phyloP scores from a whole-genome alignment of 1,140 invertebrate species.

The Melipona quadrifasciata region DNA sequence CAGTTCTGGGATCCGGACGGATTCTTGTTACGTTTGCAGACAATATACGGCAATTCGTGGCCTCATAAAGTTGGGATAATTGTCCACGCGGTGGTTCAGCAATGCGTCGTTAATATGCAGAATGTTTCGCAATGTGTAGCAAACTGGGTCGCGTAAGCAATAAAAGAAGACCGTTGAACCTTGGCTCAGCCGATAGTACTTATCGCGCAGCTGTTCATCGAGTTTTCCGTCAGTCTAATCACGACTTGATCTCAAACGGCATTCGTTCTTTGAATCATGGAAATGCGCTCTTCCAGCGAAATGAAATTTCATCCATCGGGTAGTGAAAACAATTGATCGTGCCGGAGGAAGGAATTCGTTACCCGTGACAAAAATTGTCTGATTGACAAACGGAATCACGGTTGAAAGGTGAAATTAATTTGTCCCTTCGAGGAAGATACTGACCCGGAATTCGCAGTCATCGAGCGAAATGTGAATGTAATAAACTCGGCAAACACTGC shows the following conservation, averaged over 20 bases:
- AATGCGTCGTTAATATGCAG: not conserved
- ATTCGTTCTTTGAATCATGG: too few relatives aligned
- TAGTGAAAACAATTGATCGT: not conserved
- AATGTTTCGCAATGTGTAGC: not conserved
- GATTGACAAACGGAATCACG: not conserved
- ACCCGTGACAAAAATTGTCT: not conserved
- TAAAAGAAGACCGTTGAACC: not conserved
- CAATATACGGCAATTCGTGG: not conserved
- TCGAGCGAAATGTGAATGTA: slow-evolving; percentile 10
- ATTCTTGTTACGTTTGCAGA: slow-evolving; percentile 3
- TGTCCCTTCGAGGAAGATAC: not conserved
- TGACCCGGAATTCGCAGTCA: too few relatives aligned
- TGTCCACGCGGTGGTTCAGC: not conserved
- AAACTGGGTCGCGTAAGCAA: not conserved
- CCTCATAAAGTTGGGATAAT: not conserved
- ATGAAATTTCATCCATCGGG: too few relatives aligned
- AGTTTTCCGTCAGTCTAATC: not conserved
- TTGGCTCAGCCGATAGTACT: not conserved
- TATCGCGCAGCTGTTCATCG: not conserved
- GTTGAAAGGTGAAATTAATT: not conserved
- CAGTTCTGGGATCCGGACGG: not conserved
- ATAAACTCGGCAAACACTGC: not conserved
- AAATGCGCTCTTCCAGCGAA: too few relatives aligned
- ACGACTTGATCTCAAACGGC: not conserved
- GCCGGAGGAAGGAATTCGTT: not conserved